These are phyloP conservation scores for Stenodera caucasica DNA, from an alignment of 2,888 invertebrate species.

Conservation along the genomic window DNA sequence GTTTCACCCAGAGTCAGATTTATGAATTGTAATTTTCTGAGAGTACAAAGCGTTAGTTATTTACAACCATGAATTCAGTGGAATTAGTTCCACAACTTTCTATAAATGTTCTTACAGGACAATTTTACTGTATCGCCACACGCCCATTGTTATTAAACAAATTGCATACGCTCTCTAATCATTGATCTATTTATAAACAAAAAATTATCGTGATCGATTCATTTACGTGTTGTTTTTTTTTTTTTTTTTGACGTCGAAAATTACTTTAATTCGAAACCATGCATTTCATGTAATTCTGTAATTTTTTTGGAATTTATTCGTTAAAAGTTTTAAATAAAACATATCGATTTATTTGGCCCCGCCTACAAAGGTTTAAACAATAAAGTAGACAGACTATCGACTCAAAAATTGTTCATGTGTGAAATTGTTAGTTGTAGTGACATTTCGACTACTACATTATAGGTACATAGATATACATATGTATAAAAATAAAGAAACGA, in stretches of 20 bases:
- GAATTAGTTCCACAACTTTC: slow-evolving; percentile 28
- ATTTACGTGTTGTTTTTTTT: no score
- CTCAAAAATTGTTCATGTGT: slow-evolving; percentile 39
- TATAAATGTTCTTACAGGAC: slow-evolving; percentile 18
- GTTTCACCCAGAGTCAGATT: slow-evolving; percentile 16
- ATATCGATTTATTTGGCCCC: no score
- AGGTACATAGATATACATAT: not conserved
- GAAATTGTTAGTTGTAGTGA: slow-evolving; percentile 38
- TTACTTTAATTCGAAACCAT: no score
- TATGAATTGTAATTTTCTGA: slow-evolving; percentile 30
- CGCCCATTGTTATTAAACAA: not conserved
- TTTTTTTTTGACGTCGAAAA: no score
- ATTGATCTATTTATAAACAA: no score
- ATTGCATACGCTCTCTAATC: not conserved
- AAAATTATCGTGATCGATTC: no score
- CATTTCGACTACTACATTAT: slow-evolving; percentile 2
- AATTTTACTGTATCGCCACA: not conserved
- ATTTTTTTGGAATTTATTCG: no score
- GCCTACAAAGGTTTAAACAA: no score
- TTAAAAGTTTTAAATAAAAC: no score
- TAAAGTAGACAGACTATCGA: slow-evolving; percentile 39
- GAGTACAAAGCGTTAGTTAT: slow-evolving; percentile 27
- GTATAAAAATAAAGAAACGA: not conserved
- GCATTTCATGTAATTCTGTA: no score
- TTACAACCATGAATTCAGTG: slow-evolving; percentile 25